A percentile compares a stretch with the other conserved stretches of the same genome.
phyloP scores from a whole-genome alignment of 2,888 invertebrate species.

The Pegoplata infirma region DNA sequence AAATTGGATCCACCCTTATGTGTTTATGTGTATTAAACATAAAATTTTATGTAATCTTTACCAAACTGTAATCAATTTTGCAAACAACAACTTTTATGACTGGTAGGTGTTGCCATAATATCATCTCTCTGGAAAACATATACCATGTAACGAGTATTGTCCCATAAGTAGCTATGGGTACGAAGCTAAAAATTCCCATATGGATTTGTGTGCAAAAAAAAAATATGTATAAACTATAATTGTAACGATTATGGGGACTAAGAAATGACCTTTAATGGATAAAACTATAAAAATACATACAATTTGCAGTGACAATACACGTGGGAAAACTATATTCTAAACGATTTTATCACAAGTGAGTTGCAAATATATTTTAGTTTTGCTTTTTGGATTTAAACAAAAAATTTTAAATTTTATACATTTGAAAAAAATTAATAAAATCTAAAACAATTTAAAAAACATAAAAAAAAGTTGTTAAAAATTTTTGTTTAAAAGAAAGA shows the following conservation, averaged over 20 bases:
- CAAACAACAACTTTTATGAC: background rate
- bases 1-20: too few species aligned
- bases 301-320: background rate
- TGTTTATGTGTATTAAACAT: conserved; percentile 16
- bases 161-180: conserved; percentile 24
- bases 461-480: background rate
- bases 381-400: background rate
- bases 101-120: conserved; percentile 39
- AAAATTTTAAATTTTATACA: background rate
- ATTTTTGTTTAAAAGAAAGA: background rate
- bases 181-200: conserved; percentile 26
- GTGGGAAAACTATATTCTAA: conserved; percentile 35
- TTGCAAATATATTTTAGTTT: conserved; percentile 27
- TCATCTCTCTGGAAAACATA: background rate
- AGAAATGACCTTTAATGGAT: conserved; percentile 31
- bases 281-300: background rate
- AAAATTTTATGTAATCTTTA: conserved; percentile 31
- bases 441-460: conserved; percentile 9
- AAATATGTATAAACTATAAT: conserved; percentile 32
- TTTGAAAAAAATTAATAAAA: background rate
- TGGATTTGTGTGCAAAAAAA: conserved; percentile 24
- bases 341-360: conserved; percentile 14
- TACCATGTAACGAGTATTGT: background rate
- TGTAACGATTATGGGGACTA: conserved; percentile 33
- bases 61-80: background rate